phyloP scores from a whole-genome alignment of 2,113 vertebrate genomes.

The Clupea harengus region DNA sequence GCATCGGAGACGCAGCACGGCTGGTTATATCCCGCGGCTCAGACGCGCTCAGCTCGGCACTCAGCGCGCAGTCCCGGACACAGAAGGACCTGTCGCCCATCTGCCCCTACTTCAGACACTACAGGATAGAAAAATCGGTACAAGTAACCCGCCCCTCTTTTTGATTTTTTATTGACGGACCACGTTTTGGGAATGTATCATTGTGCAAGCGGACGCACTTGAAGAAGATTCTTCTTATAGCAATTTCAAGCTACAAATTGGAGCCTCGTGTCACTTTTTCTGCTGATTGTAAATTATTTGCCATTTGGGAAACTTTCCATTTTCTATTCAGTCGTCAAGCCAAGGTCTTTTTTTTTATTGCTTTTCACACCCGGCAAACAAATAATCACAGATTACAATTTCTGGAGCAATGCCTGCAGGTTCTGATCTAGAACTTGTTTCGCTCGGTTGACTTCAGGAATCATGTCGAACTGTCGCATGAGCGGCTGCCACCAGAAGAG shows the following conservation, averaged over 20 bases:
- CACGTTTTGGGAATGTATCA: conserved; percentile 61
- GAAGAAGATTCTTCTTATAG: not conserved
- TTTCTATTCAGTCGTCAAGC: not conserved
- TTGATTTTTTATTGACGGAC: conserved; percentile 47
- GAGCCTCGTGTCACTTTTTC: not conserved
- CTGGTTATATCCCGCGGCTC: conserved; percentile 64
- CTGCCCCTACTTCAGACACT: conserved; percentile 31
- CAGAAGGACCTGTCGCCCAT: conserved; percentile 48
- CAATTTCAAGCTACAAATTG: not conserved
- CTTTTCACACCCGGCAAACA: not conserved
- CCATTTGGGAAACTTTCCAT: not conserved
- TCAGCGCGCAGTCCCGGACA: conserved; percentile 59
- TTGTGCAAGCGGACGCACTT: conserved; percentile 4
- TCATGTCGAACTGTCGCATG: conserved; percentile 76
- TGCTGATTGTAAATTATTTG: not conserved
- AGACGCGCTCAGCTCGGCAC: conserved; percentile 58
- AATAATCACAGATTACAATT: not conserved
- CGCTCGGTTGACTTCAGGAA: conserved; percentile 72
- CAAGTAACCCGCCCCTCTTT: not conserved
- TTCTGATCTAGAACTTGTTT: conserved; percentile 71
- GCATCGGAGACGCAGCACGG: conserved; percentile 62
- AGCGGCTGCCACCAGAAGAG: conserved; percentile 52
- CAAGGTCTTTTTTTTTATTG: not conserved
- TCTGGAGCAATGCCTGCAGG: conserved; percentile 60
- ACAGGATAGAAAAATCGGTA: conserved; percentile 10